phyloP scores from a whole-genome alignment of 2,797 vertebrate genomes.

The Hylomyscus alleni region DNA sequence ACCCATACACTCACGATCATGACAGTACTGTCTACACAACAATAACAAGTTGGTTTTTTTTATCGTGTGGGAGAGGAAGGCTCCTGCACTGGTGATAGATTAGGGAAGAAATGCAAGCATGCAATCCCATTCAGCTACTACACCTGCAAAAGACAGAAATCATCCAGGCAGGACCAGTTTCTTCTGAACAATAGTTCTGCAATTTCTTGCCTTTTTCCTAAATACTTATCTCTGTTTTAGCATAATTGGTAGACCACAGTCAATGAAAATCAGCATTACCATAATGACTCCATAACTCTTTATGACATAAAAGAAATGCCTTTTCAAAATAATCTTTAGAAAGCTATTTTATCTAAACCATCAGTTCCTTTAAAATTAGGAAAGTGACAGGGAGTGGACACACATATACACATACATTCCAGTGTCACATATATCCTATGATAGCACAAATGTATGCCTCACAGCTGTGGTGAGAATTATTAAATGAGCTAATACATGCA shows the following conservation, averaged over 20 bases:
- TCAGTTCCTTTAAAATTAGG: constrained; percentile 27
- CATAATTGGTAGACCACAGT: background rate
- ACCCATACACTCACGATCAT: background rate
- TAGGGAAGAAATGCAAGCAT: background rate
- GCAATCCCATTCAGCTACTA: background rate
- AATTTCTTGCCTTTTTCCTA: background rate
- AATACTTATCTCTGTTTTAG: background rate
- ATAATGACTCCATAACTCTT: background rate
- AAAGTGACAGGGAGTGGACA: background rate
- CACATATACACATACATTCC: background rate
- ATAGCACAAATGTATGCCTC: background rate
- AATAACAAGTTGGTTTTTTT: background rate
- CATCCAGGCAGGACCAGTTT: background rate
- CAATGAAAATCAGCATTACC: constrained; percentile 14
- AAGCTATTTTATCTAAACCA: background rate
- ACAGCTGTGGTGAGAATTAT: constrained; percentile 1
- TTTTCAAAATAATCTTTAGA: constrained; percentile 39
- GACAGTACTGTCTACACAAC: background rate
- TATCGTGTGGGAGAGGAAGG: background rate
- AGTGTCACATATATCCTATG: background rate
- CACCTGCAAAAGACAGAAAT: background rate
- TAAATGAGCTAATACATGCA: constrained; percentile 1
- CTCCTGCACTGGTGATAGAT: background rate
- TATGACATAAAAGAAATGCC: background rate
- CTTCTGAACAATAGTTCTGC: background rate